Percentiles rank a stretch among this genome's conserved stretches.
Evolutionary conservation across 2,113 vertebrate species (phyloP).

Genomic region (Caracal caracal): DNA sequence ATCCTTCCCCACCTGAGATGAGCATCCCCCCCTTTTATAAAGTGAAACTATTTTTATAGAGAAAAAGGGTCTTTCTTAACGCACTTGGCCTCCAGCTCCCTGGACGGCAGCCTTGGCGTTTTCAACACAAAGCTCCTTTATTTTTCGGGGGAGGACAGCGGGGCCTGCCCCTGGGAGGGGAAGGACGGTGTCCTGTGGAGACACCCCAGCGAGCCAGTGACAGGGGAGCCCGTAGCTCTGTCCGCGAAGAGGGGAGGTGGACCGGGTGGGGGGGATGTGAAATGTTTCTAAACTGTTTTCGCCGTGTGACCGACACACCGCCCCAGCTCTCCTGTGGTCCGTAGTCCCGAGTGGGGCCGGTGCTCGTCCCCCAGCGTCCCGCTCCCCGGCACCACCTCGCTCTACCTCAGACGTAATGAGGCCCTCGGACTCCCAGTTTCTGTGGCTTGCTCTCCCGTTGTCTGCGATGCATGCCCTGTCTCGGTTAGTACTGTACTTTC

Average conservation of each 20-base stretch:
- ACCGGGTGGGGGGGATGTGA: neutral
- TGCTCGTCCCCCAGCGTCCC: constrained; percentile 83
- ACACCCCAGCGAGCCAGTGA: neutral
- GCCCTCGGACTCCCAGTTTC: constrained; percentile 83
- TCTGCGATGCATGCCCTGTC: constrained; percentile 87
- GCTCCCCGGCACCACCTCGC: constrained; percentile 81
- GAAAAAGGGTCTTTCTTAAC: constrained; percentile 85
- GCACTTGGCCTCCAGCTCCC: constrained; percentile 77
- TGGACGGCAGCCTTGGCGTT: constrained; percentile 80
- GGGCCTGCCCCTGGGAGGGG: constrained; percentile 82
- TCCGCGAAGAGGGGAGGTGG: neutral
- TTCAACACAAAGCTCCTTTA: constrained; percentile 74
- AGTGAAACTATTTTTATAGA: constrained; percentile 87
- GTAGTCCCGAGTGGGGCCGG: constrained; percentile 82
- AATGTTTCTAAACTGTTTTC: constrained; percentile 66
- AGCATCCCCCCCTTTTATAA: constrained; percentile 83
- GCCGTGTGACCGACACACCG: constrained; percentile 70
- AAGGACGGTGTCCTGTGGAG: neutral
- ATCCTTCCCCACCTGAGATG: constrained; percentile 75
- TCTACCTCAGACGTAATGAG: constrained; percentile 89
- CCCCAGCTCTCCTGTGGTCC: constrained; percentile 79
- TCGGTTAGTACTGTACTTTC: constrained; percentile 84
- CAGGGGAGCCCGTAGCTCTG: neutral
- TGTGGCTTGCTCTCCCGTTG: constrained; percentile 84
- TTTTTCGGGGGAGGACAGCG: constrained; percentile 82